Conservation (phyloP, 1,140 invertebrate species). For the Atopsyche davidsoni region DNA sequence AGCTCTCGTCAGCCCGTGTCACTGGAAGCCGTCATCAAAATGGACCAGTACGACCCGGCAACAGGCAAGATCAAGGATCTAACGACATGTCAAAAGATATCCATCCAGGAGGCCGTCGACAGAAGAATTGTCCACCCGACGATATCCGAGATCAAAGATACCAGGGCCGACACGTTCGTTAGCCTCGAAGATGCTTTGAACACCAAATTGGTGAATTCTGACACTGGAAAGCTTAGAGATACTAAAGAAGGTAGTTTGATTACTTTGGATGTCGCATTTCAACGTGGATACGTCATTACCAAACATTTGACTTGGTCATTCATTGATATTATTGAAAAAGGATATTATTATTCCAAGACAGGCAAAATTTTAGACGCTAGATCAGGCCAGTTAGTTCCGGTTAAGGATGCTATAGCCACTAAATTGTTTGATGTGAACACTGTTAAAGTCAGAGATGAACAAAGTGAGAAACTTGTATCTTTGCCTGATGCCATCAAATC, state of each 20-base stretch:
- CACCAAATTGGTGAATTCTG: constrained; percentile 60
- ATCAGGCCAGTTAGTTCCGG: constrained; percentile 64
- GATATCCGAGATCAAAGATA: constrained; percentile 77
- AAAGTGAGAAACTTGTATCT: constrained; percentile 58
- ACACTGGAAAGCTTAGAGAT: constrained; percentile 61
- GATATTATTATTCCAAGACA: constrained; percentile 69
- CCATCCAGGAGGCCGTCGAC: constrained; percentile 69
- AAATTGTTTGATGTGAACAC: constrained; percentile 66
- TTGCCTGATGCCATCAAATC: constrained; percentile 63
- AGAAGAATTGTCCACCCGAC: constrained; percentile 75
- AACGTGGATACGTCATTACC: constrained; percentile 63
- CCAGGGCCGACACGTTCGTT: constrained; percentile 59
- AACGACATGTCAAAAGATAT: constrained; percentile 61
- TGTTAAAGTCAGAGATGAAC: constrained; percentile 68
- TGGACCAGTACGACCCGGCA: constrained; percentile 63
- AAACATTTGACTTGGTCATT: constrained; percentile 63
- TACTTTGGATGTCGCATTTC: constrained; percentile 63
- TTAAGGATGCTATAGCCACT: constrained; percentile 64
- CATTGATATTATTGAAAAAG: constrained; percentile 69
- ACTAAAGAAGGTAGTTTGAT: constrained; percentile 60
- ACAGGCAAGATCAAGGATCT: constrained; percentile 67
- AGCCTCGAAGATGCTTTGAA: constrained; percentile 63
- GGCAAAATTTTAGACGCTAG: constrained; percentile 77
- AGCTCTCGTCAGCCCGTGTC: constrained; percentile 65
- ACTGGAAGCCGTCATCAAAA: constrained; percentile 66